Conservation (phyloP, 92 coral and sea anemone species). For the Porites divaricata region DNA sequence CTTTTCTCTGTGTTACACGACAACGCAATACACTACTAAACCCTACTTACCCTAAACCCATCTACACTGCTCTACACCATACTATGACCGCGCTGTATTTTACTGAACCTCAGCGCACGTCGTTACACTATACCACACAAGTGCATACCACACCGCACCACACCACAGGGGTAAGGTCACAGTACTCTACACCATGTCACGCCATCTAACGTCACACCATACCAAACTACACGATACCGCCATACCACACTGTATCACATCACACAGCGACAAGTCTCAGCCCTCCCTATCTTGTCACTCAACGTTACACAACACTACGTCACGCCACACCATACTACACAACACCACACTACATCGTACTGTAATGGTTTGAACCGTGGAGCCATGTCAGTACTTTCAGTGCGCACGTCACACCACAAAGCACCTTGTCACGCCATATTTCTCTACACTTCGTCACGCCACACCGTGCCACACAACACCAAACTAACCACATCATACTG, state of each 20-base stretch:
- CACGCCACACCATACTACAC: neutral
- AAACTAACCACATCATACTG: neutral
- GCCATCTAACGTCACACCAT: neutral
- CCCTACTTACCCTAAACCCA: neutral
- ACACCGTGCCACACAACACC: neutral
- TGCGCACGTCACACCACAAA: neutral
- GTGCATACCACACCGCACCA: too few species aligned
- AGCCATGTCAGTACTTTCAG: neutral
- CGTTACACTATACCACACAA: neutral
- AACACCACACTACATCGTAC: neutral
- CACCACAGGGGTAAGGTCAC: too few species aligned
- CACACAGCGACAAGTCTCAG: neutral
- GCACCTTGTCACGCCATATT: neutral
- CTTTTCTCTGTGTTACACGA: neutral
- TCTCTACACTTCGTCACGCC: neutral
- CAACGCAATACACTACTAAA: neutral
- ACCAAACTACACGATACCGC: neutral
- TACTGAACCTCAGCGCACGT: neutral
- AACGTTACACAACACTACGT: neutral
- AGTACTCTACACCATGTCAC: neutral
- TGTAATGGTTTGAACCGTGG: too few species aligned
- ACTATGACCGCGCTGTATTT: neutral
- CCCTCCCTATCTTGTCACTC: neutral
- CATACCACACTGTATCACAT: too few species aligned
- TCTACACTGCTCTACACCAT: neutral